Evolutionary conservation across 2,888 invertebrate species (phyloP), one percentile per base, ranked within the genome.

Genomic region (Rhagonycha fulva): DNA sequence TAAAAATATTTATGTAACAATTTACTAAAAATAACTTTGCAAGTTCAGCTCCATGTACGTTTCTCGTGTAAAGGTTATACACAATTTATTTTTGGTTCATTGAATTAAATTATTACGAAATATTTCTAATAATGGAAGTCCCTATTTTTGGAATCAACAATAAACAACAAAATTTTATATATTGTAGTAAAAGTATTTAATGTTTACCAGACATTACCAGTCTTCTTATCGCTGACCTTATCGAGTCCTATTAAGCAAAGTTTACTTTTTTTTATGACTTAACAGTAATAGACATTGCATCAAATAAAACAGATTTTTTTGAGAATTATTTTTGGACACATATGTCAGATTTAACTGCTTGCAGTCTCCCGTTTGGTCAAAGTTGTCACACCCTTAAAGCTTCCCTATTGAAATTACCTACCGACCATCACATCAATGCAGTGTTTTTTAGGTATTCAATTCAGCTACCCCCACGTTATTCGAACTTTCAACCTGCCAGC

Each of bases 401-500:
- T 47, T 47, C 47, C 47, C 47, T n/a, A 79, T 81, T 79, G 78
- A 79, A 80, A 81, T 81, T 74, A 80, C 47, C 47, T 47, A n/a
- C 80, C 74, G 63, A 66, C 79, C 76, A 76, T 80, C 79, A 78
- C 70, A 75, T 23, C 69, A 68, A 78, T 75, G 73, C 79, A 79
- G 78, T 78, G 73, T 81, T 82, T 82, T 82, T 81, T 80, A 75
- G 72, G 76, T 74, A 79, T 77, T 79, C 79, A 76, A 70, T 62
- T 32, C 74, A 76, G 73, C 76, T 75, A 76, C 81, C 81, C 82
- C 76, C 76, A 72, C 81, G 69, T 80, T 74, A 75, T 78, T 79
- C 80, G 80, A 81, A 82, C 78, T 79, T 81, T 80, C 85, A 85
- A 84, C 84, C 85, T 84, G 85, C 84, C 83, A 84, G 77, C 80